A percentile compares a stretch with the other conserved stretches of the same genome.
phyloP scores from a whole-genome alignment of 2,888 invertebrate genomes.

The Drosophila atripex region DNA sequence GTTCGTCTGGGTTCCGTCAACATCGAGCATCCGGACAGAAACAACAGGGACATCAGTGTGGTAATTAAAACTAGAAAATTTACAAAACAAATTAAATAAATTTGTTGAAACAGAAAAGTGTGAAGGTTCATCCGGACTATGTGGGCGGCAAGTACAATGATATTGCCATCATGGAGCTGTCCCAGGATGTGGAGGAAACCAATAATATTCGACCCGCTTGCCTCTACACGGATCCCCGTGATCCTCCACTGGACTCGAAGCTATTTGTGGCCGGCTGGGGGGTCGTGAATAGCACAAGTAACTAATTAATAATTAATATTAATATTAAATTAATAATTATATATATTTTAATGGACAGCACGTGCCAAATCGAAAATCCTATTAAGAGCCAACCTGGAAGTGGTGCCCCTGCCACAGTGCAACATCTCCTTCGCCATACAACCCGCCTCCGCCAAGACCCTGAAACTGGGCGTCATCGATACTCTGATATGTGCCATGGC shows the following conservation, averaged over 20 bases:
- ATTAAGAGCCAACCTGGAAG: constrained; percentile 67
- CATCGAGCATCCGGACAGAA: constrained; percentile 41
- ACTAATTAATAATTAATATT: constrained; percentile 27
- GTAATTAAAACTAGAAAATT: background rate
- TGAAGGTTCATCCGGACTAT: constrained; percentile 72
- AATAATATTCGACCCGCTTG: constrained; percentile 69
- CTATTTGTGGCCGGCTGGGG: constrained; percentile 82
- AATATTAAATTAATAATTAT: too few relatives aligned
- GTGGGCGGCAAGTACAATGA: constrained; percentile 74
- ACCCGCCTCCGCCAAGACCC: constrained; percentile 36
- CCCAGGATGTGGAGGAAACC: constrained; percentile 36
- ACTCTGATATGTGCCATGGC: constrained; percentile 71
- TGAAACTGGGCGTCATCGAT: constrained; percentile 60
- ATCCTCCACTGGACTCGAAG: constrained; percentile 56
- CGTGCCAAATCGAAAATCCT: constrained; percentile 57
- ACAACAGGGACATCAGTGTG: constrained; percentile 58
- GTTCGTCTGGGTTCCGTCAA: constrained; percentile 78
- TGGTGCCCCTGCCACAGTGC: constrained; percentile 62
- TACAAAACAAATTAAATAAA: too few relatives aligned
- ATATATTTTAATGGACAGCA: constrained; percentile 27
- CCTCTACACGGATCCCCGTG: constrained; percentile 53
- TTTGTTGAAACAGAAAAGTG: constrained; percentile 52
- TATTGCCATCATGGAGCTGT: constrained; percentile 74
- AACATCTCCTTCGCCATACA: constrained; percentile 52
- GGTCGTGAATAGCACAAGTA: constrained; percentile 69